Percentiles rank a stretch among this genome's conserved stretches.
Evolutionary conservation across 2,888 invertebrate genomes (phyloP).

Genomic region (Cosmorhoe ocellata): DNA sequence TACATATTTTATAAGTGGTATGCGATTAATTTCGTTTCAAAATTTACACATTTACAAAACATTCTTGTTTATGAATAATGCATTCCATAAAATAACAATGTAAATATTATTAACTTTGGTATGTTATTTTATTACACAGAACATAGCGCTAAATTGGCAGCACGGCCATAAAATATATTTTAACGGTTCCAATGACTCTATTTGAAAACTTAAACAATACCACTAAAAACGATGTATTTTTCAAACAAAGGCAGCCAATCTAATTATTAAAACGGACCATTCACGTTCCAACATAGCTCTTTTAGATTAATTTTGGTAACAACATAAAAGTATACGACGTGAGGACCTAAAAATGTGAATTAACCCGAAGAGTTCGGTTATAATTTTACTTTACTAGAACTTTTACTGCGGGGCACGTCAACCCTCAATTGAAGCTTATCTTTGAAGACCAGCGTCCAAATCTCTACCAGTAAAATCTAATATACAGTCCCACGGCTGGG

Average conservation of each 20-base stretch:
- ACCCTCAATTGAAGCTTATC: slow-evolving; percentile 3
- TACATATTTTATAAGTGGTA: too few relatives aligned
- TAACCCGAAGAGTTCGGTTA: slow-evolving; percentile 11
- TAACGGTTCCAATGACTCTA: not conserved
- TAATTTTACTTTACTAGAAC: slow-evolving; percentile 6
- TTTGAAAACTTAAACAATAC: slow-evolving; percentile 4
- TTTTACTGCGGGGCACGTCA: slow-evolving; percentile 1
- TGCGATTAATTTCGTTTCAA: too few relatives aligned
- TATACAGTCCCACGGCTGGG: slow-evolving; percentile 14
- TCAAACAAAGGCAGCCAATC: slow-evolving; percentile 4
- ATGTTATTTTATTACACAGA: too few relatives aligned
- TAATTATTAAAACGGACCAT: slow-evolving; percentile 18
- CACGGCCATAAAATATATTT: not conserved
- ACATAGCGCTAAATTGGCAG: not conserved
- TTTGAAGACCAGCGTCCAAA: slow-evolving; percentile 5
- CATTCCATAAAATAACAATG: not conserved
- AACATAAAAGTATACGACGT: slow-evolving; percentile 33
- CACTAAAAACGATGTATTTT: not conserved
- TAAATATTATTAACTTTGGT: not conserved
- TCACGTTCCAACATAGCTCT: slow-evolving; percentile 10
- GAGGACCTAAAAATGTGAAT: slow-evolving; percentile 7
- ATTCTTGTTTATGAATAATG: too few relatives aligned
- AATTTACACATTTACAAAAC: too few relatives aligned
- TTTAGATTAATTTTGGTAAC: slow-evolving; percentile 28
- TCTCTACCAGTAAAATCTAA: too few relatives aligned